phyloP scores from a whole-genome alignment of 1,140 invertebrate genomes.

The Eulimnadia texana region DNA sequence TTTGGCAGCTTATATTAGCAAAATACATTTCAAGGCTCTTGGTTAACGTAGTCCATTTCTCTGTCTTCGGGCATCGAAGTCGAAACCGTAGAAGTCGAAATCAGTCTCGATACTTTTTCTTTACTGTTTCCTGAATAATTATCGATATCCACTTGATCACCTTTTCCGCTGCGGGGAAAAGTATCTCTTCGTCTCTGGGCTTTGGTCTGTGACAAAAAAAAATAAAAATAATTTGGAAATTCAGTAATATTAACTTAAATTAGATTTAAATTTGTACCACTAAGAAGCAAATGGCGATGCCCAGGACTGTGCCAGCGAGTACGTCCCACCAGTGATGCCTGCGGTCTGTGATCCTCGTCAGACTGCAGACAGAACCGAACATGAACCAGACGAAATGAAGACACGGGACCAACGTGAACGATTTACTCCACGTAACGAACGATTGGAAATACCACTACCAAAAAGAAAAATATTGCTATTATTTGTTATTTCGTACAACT shows the following conservation, averaged over 20 bases:
- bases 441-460: slow-evolving; percentile 49
- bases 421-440: slow-evolving; percentile 33
- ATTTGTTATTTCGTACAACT: background rate
- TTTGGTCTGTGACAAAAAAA: background rate
- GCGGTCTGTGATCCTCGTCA: slow-evolving; percentile 47
- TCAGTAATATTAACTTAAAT: background rate
- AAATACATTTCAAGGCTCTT: background rate
- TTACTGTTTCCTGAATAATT: background rate
- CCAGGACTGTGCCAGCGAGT: slow-evolving; percentile 41
- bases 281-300: slow-evolving; percentile 32
- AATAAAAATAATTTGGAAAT: background rate
- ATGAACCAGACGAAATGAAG: slow-evolving; percentile 41
- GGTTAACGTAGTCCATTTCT: background rate
- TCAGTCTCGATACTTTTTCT: background rate
- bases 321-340: slow-evolving; percentile 65
- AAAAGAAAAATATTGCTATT: slow-evolving; percentile 13
- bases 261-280: no score
- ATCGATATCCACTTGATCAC: background rate
- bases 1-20: no score
- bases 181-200: background rate
- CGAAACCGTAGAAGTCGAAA: background rate
- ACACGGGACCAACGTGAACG: slow-evolving; percentile 39
- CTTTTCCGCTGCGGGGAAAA: background rate
- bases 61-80: background rate
- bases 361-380: slow-evolving; percentile 44